Conservation (phyloP, 2,888 invertebrate species). For the Microctonus aethiopoides region DNA sequence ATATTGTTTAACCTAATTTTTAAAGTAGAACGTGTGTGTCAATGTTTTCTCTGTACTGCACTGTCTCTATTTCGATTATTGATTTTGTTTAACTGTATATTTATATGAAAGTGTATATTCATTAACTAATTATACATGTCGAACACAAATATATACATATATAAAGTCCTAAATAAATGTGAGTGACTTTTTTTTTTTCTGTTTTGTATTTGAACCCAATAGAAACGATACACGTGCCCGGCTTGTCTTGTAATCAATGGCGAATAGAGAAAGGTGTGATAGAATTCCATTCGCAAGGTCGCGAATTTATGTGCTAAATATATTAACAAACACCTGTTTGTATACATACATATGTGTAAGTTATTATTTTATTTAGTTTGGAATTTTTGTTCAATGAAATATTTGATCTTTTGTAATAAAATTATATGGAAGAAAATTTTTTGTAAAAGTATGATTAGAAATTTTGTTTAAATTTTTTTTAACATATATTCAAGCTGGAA, state of each 20-base stretch:
- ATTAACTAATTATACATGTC: too few species aligned
- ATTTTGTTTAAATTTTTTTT: too few species aligned
- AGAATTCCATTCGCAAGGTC: slow-evolving; percentile 21
- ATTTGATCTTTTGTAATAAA: too few species aligned
- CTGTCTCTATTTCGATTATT: slow-evolving; percentile 34
- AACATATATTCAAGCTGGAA: too few species aligned
- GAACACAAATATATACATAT: background rate
- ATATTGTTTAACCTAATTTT: slow-evolving; percentile 31
- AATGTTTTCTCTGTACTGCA: slow-evolving; percentile 2
- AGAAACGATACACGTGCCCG: slow-evolving; percentile 9
- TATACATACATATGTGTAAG: background rate
- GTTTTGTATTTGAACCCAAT: background rate
- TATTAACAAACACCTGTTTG: too few species aligned
- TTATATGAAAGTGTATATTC: background rate
- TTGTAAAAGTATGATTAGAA: too few species aligned
- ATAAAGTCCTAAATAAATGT: too few species aligned
- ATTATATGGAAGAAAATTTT: too few species aligned
- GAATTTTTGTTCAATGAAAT: background rate
- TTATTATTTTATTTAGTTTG: background rate
- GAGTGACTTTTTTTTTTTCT: background rate
- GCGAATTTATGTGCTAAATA: background rate
- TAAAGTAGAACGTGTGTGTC: slow-evolving; percentile 23
- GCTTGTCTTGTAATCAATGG: slow-evolving; percentile 31
- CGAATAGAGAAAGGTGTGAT: slow-evolving; percentile 33
- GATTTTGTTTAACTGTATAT: slow-evolving; percentile 28